These are phyloP conservation scores for Momotus momota DNA, from an alignment of 2,797 vertebrate genomes.

Conservation along the genomic window DNA sequence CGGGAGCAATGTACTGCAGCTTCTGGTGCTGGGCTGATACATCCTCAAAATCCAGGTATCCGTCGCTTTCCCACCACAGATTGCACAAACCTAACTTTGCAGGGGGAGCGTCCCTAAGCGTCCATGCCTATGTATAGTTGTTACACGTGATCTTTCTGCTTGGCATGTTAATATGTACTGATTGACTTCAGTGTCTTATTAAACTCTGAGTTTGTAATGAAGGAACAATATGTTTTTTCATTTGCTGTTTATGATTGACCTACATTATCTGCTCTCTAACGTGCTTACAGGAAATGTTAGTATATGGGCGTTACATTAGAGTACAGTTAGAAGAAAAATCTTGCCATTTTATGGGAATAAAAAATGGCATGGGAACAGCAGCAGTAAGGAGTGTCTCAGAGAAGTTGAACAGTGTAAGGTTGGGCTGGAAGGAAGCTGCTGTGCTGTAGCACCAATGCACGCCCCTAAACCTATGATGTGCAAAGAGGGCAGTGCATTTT, in stretches of 20 bases:
- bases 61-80: neutral
- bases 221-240: neutral
- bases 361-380: neutral
- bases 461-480: neutral
- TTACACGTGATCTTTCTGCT: neutral
- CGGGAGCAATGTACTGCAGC: constrained; percentile 76
- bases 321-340: neutral
- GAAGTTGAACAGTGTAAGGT: neutral
- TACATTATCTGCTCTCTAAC: neutral
- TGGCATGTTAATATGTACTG: neutral
- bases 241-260: neutral
- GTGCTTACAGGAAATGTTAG: neutral
- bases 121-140: constrained; percentile 53
- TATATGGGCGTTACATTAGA: neutral
- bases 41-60: neutral
- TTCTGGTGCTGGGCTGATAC: constrained; percentile 61
- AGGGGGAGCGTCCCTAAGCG: accelerated
- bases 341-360: neutral
- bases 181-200: neutral
- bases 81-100: neutral
- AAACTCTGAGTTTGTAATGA: neutral
- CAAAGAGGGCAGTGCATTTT: neutral
- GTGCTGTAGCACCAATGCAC: neutral
- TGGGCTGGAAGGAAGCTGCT: neutral
- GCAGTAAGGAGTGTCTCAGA: neutral